phyloP scores from a whole-genome alignment of 2,888 invertebrate genomes.

The Gasteruption jaculator region DNA sequence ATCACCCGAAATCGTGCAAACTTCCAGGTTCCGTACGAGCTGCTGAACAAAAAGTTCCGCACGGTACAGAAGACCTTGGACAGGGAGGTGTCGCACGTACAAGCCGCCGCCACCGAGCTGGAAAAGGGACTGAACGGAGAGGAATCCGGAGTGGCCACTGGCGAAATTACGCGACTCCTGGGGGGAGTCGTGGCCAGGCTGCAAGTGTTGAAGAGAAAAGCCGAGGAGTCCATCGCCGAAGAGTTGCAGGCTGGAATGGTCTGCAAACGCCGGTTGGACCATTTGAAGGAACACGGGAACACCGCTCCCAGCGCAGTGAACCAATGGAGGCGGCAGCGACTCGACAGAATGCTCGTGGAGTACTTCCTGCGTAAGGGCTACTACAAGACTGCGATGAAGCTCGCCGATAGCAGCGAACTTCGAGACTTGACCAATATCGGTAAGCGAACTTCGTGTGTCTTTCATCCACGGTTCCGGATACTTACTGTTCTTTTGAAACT shows the following conservation, averaged over 20 bases:
- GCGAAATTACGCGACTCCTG: slow-evolving; percentile 74
- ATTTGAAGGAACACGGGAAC: slow-evolving; percentile 74
- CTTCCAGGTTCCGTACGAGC: slow-evolving; percentile 89
- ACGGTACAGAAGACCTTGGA: slow-evolving; percentile 92
- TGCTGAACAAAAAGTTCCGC: slow-evolving; percentile 95
- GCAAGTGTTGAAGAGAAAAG: slow-evolving; percentile 87
- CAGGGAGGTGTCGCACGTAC: slow-evolving; percentile 86
- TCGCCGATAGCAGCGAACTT: slow-evolving; percentile 77
- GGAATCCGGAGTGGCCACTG: slow-evolving; percentile 54
- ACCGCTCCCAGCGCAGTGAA: slow-evolving; percentile 57
- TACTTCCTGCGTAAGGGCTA: slow-evolving; percentile 93
- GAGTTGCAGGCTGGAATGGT: slow-evolving; percentile 87
- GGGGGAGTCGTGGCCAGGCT: slow-evolving; percentile 88
- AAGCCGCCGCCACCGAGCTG: slow-evolving; percentile 73
- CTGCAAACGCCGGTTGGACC: slow-evolving; percentile 89
- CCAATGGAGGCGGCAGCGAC: slow-evolving; percentile 79
- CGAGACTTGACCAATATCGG: slow-evolving; percentile 90
- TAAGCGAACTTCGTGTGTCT: slow-evolving; percentile 39
- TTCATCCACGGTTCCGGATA: background rate
- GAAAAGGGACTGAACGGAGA: slow-evolving; percentile 64
- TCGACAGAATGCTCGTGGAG: slow-evolving; percentile 95
- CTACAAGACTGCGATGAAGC: slow-evolving; percentile 86
- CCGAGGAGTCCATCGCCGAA: slow-evolving; percentile 88
- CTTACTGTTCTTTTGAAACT: no score
- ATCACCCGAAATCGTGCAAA: no score